A percentile compares a stretch with the other conserved stretches of the same genome.
These are phyloP conservation scores for Cyphomyrus discorhynchus DNA, from an alignment of 2,113 vertebrate genomes.

Conservation along the genomic window DNA sequence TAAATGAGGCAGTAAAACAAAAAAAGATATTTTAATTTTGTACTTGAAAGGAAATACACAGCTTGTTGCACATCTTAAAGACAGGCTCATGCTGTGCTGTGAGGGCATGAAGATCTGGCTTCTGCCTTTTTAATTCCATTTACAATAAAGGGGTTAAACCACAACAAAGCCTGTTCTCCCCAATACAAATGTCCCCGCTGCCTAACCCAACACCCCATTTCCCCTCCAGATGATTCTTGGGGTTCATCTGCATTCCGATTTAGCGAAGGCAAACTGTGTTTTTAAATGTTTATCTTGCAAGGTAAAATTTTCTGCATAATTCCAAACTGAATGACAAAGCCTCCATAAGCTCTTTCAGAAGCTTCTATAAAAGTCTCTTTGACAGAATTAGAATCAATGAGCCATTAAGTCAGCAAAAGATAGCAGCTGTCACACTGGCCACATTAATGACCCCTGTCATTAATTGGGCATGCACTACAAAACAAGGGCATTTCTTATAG, in stretches of 20 bases:
- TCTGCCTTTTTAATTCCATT: not conserved
- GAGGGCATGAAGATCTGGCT: not conserved
- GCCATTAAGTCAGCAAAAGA: not conserved
- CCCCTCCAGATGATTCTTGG: not conserved
- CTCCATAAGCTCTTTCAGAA: not conserved
- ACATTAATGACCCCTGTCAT: not conserved
- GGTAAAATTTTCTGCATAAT: not conserved
- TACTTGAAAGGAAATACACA: conserved; percentile 31
- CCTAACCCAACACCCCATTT: not conserved
- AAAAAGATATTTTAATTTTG: conserved; percentile 33
- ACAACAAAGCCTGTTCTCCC: not conserved
- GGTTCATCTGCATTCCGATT: not conserved
- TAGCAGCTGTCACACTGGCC: not conserved
- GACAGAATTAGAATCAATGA: not conserved
- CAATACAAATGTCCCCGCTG: not conserved
- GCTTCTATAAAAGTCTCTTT: not conserved
- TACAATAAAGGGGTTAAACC: not conserved
- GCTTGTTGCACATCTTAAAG: conserved; percentile 33
- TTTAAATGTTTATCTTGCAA: not conserved
- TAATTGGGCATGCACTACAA: not conserved
- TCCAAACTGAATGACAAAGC: not conserved
- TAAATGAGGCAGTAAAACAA: conserved; percentile 43
- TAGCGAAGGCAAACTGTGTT: not conserved
- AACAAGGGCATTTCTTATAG: not conserved
- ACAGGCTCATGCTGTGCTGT: conserved; percentile 36